Evolutionary conservation across 2,797 vertebrate species (phyloP), one percentile per base, ranked within the genome.

Genomic region (Parotocinclus haroldoi): DNA sequence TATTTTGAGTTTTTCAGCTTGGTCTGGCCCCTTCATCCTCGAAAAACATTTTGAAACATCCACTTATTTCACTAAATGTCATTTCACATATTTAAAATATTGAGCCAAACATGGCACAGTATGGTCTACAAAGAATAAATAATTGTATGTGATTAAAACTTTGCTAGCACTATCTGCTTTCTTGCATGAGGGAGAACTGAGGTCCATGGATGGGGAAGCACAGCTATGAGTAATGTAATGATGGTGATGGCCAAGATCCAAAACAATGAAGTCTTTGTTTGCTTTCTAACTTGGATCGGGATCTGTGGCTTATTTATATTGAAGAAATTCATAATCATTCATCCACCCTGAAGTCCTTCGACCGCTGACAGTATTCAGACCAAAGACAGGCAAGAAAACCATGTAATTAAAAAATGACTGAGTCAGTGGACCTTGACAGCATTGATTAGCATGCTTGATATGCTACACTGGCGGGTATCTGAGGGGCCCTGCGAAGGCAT

Each of bases 391-490:
- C 2, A 27, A 27, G 27, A 27, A 27, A 36, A 42, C 40, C 1
- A 55, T 66, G 53, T 65, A 63, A 69, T 79, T 61, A 61, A 65
- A 45, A 53, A 50, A 54, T 51, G 64, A 75, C 37, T 69, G 64
- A 51, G 52, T 48, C 49, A 71, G 63, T 27, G 58, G 18, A 62
- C 18, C 54, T 58, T 62, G 68, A 49, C 51, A 61, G 38, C 19
- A 12, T 46, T 62, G 79, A 80, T 80, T 62, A 56, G 56, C 68
- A 36, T 71, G 63, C 77, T 64, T 69, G 76, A 82, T 70, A 70
- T 13, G 50, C 60, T 58, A 71, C 12, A 75, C 69, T 82, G 75
- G 61, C 58, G 53, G 67, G 69, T 52, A 80, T 84, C 80, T 81
- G 66, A 40, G 71, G 69, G 66, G 55, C 27, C 27, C 27, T 27